These are phyloP conservation scores for Melanocharis versteri DNA, from an alignment of 2,113 vertebrate species.

Conservation along the genomic window DNA sequence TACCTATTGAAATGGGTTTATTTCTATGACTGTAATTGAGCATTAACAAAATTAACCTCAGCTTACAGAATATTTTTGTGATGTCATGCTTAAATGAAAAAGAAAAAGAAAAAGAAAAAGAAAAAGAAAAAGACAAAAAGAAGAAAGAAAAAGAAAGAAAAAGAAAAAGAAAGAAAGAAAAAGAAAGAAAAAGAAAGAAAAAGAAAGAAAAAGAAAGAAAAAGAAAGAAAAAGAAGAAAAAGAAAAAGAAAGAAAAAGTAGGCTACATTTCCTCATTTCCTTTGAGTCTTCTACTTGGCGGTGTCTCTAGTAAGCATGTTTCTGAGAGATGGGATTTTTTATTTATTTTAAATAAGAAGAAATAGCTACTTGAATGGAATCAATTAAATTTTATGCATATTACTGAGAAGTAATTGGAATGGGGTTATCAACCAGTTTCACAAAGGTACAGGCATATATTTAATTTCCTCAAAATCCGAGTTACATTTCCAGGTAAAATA, in stretches of 20 bases:
- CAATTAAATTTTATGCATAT: constrained; percentile 30
- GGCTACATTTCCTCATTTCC: not conserved
- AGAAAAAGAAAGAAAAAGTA: not conserved
- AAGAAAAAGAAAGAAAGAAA: too few species aligned
- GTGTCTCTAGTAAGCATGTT: not conserved
- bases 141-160: too few species aligned
- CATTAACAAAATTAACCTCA: not conserved
- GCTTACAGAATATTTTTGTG: not conserved
- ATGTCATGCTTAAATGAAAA: not conserved
- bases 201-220: too few species aligned
- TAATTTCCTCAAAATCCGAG: constrained; percentile 24
- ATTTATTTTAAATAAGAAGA: constrained; percentile 30
- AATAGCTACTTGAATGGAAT: constrained; percentile 25
- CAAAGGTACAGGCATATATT: constrained; percentile 13
- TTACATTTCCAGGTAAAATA: constrained; percentile 33
- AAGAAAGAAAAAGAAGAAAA: too few species aligned
- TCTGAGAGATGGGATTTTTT: not conserved
- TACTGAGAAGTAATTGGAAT: constrained; percentile 52
- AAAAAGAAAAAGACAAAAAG: too few species aligned
- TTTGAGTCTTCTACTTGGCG: not conserved
- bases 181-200: too few species aligned
- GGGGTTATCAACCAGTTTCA: constrained; percentile 35
- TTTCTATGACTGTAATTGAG: not conserved
- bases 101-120: too few species aligned
- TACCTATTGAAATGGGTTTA: not conserved